Percentiles rank a stretch among this genome's conserved stretches.
Conservation (phyloP, 2,113 vertebrate species). For the Ochotona princeps region DNA sequence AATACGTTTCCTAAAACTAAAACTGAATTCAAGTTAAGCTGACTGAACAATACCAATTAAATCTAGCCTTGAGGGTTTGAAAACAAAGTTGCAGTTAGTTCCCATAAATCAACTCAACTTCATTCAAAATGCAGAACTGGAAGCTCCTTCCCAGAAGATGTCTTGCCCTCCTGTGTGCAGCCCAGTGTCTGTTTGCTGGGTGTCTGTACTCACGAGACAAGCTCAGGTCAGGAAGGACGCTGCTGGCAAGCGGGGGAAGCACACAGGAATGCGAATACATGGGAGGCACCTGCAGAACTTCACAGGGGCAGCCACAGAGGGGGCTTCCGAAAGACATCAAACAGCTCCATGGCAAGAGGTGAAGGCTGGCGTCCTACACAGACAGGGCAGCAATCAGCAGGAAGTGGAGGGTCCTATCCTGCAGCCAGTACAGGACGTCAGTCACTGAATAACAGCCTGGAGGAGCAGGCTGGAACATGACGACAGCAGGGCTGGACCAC, state of each 20-base stretch:
- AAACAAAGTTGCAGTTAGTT: background rate
- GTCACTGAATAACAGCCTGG: background rate
- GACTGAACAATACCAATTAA: constrained; percentile 47
- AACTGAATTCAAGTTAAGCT: background rate
- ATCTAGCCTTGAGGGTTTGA: constrained; percentile 11
- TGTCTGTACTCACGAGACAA: background rate
- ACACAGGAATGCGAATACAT: no score
- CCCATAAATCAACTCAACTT: background rate
- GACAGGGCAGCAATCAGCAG: background rate
- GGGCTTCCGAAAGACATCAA: background rate
- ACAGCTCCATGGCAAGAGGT: background rate
- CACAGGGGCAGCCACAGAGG: background rate
- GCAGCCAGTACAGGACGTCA: background rate
- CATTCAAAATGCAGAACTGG: constrained; percentile 21
- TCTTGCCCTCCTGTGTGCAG: background rate
- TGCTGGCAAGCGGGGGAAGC: background rate
- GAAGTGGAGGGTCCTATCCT: rapidly evolving
- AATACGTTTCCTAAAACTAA: constrained; percentile 41
- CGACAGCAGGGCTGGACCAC: background rate
- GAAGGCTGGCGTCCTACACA: background rate
- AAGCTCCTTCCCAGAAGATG: background rate
- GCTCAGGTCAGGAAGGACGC: background rate
- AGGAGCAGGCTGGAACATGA: background rate
- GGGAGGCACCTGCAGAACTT: background rate
- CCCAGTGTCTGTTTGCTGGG: background rate